Base-by-base conservation (phyloP, 2,797 vertebrate species). In the Siniperca scherzeri region DNA sequence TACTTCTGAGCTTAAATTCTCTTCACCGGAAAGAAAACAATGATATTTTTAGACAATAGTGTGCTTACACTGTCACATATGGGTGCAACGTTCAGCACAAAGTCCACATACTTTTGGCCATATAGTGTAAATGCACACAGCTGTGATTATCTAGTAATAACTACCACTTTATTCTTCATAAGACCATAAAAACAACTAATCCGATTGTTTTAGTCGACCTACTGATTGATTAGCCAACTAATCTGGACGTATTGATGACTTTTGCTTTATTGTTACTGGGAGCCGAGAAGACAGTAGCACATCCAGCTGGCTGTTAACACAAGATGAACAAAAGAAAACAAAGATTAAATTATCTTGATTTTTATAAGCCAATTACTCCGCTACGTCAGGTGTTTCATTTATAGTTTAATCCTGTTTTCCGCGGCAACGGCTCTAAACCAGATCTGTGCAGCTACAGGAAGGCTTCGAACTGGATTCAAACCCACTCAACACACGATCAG, bases 181-280 rank as follows among this genome's bases (percentile, higher is more conserved):
- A 70, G 53, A 57, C 69, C 44, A 30, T 59, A 59, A 59, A 71
- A 71, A 71, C 40, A 38, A 57, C 69, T 19, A 48, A 17, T 48
- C 3, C 3, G 13, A 46, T 38, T 38, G 2, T 1, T 38, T 38
- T 38, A 38, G 38, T 38, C 38, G 4, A 1, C 13, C 1, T 14
- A 16, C 3, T 48, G 50, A 22, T 52, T 52, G 53, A 55, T 55
- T 25, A 25, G 10, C 56, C 13, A 33, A 3, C 25, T 27, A 16
- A 56, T 6, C 5, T 5, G 27, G 13, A 27, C 12, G 13, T 25
- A 27, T 27, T 56, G 25, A 27, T 14, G 55, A 4, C 4, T 14
- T 27, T 7, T 46, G 13, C 11, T 13, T 25, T 56, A n/a, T 9
- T 52, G 50, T 52, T 21, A 19, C 19, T 52, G 2, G 19, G 7